Evolutionary conservation across 2,888 invertebrate genomes (phyloP).

Genomic region (Diachrysia chrysitis): DNA sequence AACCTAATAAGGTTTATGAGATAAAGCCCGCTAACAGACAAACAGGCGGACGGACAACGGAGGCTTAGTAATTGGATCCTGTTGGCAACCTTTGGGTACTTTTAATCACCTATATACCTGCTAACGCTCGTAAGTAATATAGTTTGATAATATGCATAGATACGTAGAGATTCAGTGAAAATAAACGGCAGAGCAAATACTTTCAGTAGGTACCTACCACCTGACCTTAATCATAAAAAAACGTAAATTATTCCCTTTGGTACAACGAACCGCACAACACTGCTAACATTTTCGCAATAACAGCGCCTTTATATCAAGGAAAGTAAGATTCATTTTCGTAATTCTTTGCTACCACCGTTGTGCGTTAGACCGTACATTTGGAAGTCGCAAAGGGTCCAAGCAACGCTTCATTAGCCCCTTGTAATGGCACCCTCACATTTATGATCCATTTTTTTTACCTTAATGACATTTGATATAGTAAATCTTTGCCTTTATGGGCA

Average conservation of each 20-base stretch:
- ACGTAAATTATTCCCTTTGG: constrained; percentile 70
- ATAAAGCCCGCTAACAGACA: no score
- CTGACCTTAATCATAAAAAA: constrained; percentile 68
- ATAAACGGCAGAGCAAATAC: constrained; percentile 31
- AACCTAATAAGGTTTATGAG: no score
- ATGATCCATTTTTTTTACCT: constrained; percentile 60
- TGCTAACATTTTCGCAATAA: neutral
- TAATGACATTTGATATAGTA: constrained; percentile 61
- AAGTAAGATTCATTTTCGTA: neutral
- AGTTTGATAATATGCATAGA: no score
- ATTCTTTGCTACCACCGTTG: neutral
- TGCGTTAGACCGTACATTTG: constrained; percentile 18
- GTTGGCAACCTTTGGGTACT: no score
- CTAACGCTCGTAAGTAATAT: no score
- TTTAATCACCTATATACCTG: no score
- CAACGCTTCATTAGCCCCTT: constrained; percentile 66
- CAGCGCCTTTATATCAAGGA: neutral
- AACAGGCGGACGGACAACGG: no score
- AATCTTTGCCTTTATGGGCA: constrained; percentile 42
- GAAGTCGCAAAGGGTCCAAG: constrained; percentile 62
- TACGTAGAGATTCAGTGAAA: constrained; percentile 34
- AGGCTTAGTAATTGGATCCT: no score
- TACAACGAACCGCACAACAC: constrained; percentile 31
- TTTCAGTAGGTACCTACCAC: constrained; percentile 67
- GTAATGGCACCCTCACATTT: constrained; percentile 63